Evolutionary conservation across 2,113 vertebrate species (phyloP), one percentile per base, ranked within the genome.

Genomic region (Ardeotis arabs): DNA sequence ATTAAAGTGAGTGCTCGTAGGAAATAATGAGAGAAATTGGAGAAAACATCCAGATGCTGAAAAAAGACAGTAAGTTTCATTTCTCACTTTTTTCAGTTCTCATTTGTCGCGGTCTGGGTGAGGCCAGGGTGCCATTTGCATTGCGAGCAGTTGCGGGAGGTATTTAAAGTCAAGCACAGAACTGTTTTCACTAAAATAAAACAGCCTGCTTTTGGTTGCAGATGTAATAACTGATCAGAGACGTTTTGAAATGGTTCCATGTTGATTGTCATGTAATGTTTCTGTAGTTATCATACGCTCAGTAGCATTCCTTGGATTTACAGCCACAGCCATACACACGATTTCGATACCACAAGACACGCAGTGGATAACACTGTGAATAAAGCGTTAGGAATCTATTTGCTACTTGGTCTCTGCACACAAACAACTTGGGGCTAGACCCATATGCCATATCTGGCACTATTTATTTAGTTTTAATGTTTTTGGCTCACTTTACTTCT

Each of bases 51-150:
- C 15, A 45, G 55, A 29, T 45, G 31, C 69, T 84, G 84, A 55
- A 73, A 66, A 73, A 33, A 53, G 21, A 7, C n/a, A 37, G 0
- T 17, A 59, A n/a, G 24, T 86, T 93, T 67, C 0, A 0, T 69
- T 86, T 90, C 86, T 95, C 3, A 2, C n/a, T 69, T 60, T 41
- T 22, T 37, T 96, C 84, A 22, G 66, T 76, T 79, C 79, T 37
- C 53, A 9, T 67, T 45, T 67, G 21, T 20, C 39, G 0, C 7
- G 12, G n/a, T 19, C 75, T 79, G 69, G 41, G 56, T 56, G 90
- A 55, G 84, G 68, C 64, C 81, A 20, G 35, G 49, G 28, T 29
- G 31, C 14, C 8, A 5, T 31, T 27, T 35, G 59, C 33, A 8
- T 8, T 47, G 45, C 12, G 5, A 45, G 56, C 58, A 23, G 27